Evolutionary conservation across 1,140 invertebrate genomes (phyloP), one percentile per base, ranked within the genome.

Genomic region (Lerema accius): DNA sequence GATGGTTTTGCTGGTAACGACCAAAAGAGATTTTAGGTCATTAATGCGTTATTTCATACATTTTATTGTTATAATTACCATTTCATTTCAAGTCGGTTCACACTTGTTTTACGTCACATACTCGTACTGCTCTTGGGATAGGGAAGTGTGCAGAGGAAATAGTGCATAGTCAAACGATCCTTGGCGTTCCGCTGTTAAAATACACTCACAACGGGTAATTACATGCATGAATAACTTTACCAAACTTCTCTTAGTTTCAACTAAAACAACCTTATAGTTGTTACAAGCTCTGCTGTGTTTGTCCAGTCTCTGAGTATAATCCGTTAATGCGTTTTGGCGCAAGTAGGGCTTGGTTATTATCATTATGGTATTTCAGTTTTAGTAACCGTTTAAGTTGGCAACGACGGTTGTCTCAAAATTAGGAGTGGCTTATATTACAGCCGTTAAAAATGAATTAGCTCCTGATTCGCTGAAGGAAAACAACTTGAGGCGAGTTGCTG

Each of bases 201-300:
- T 7, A 37, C 10, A 11, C n/a, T 11, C 35, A 4, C 10, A 37
- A n/a, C 35, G n/a, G n/a, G 10, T 37, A 37, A 37, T 37, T 37
- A 37, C 35, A 37, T 37, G 10, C 35, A 37, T 37, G 35, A 37
- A 37, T 37, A 37, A 37, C 35, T 37, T 37, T 37, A 37, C 35
- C 35, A 37, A 37, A 37, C 35, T 37, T 11, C 35, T 37, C 35
- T 11, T 37, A 37, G 35, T 37, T 37, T 4, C 35, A 11, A n/a
- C 35, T 37, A 37, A n/a, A 37, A n/a, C 35, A 37, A 11, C 35
- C 35, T 11, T 37, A 32, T 32, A 32, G 35, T 37, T 37, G 35
- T 37, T 37, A 37, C 35, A 37, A n/a, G 35, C 35, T 37, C 35
- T 37, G 35, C 35, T 11, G 7, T 32, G 28, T 37, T 37, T 37